A percentile compares a stretch with the other conserved stretches of the same genome.
phyloP scores from a whole-genome alignment of 2,888 invertebrate genomes.

The Callyntrura sp. region DNA sequence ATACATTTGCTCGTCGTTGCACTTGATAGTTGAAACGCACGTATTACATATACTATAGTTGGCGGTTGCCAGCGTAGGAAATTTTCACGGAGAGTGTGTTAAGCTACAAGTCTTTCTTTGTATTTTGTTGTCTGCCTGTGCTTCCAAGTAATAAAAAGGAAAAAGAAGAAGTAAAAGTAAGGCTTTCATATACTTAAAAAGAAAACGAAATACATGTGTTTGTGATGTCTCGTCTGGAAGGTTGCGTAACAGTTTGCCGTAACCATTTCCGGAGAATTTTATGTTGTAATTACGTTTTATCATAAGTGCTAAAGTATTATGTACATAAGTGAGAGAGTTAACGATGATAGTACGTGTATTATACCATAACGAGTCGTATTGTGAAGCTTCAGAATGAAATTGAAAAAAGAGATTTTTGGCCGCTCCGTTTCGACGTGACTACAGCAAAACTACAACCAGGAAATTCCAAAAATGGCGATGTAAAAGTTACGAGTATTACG shows the following conservation, averaged over 20 bases:
- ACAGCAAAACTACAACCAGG: not conserved
- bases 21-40: constrained; percentile 45
- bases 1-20: constrained; percentile 58
- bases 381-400: not conserved
- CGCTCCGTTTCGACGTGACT: not conserved
- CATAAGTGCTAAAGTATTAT: constrained; percentile 20
- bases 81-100: too few relatives aligned
- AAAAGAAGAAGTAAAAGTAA: constrained; percentile 6
- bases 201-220: not conserved
- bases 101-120: not conserved
- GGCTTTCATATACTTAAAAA: not conserved
- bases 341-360: not conserved
- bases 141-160: not conserved
- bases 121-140: not conserved
- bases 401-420: constrained; percentile 5
- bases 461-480: constrained; percentile 5
- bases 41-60: not conserved
- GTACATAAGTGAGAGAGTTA: not conserved
- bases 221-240: not conserved
- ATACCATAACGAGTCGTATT: not conserved
- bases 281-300: constrained; percentile 68
- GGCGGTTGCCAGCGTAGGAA: not conserved
- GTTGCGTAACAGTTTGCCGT: constrained; percentile 68
- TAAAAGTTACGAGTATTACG: not conserved
- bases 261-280: constrained; percentile 70